phyloP scores from a whole-genome alignment of 2,797 vertebrate species.

The Xenentodon cancila region DNA sequence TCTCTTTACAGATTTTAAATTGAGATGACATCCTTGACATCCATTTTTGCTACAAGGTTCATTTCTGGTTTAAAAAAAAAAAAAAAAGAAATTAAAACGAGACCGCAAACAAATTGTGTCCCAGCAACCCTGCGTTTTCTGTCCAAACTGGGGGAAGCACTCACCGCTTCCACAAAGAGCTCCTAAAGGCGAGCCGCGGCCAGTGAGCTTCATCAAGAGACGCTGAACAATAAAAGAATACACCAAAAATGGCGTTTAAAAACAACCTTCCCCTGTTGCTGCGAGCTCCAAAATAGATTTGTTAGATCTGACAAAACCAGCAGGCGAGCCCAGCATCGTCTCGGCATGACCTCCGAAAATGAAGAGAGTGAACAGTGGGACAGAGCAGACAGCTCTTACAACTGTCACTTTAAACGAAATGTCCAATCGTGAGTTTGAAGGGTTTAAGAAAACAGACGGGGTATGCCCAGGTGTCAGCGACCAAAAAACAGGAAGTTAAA shows the following conservation, averaged over 20 bases:
- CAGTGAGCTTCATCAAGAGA: constrained; percentile 57
- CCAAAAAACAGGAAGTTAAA: constrained; percentile 15
- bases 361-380: constrained; percentile 59
- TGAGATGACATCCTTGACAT: constrained; percentile 55
- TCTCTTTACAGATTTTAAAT: constrained; percentile 52
- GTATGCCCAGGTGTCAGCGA: constrained; percentile 18
- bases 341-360: constrained; percentile 57
- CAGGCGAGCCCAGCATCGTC: constrained; percentile 55
- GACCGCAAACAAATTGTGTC: constrained; percentile 19
- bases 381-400: constrained; percentile 40
- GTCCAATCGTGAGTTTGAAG: constrained; percentile 20
- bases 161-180: constrained; percentile 54
- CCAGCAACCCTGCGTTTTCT: background rate
- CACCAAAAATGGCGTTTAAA: constrained; percentile 68
- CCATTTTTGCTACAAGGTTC: constrained; percentile 27
- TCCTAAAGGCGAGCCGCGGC: constrained; percentile 46
- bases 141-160: constrained; percentile 35
- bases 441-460: constrained; percentile 23
- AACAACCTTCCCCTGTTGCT: constrained; percentile 41
- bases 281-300: constrained; percentile 67
- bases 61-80: constrained; percentile 23
- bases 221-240: constrained; percentile 52
- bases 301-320: constrained; percentile 67
- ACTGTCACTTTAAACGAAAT: constrained; percentile 63
- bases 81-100: constrained; percentile 39